phyloP scores from a whole-genome alignment of 1,140 invertebrate genomes.

The Grapholita molesta region DNA sequence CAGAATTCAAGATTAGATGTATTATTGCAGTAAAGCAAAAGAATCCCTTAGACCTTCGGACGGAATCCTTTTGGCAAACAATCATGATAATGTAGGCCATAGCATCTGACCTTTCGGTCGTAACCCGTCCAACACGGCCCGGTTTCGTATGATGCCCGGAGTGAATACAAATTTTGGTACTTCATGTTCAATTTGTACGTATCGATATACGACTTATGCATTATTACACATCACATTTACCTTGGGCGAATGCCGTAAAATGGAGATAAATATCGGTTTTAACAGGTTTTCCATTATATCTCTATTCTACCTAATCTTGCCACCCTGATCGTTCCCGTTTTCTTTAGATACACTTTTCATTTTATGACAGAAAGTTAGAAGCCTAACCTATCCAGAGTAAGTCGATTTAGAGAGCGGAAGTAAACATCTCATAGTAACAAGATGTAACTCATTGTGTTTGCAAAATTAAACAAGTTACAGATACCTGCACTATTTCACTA shows the following conservation, averaged over 20 bases:
- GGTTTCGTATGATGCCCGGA: neutral
- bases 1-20: neutral
- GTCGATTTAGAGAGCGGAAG: too few relatives aligned
- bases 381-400: too few relatives aligned
- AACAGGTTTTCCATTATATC: too few relatives aligned
- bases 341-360: too few relatives aligned
- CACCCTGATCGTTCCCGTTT: neutral
- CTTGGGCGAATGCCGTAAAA: neutral
- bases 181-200: neutral
- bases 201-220: neutral
- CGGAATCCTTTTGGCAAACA: conserved; percentile 8
- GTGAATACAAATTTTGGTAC: conserved; percentile 12
- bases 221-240: neutral
- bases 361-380: too few relatives aligned
- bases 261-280: neutral
- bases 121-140: neutral
- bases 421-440: too few relatives aligned
- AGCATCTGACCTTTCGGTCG: conserved; percentile 10
- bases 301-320: too few relatives aligned
- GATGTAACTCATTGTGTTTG: too few relatives aligned
- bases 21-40: neutral
- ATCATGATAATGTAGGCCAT: conserved; percentile 8
- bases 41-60: neutral
- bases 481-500: too few relatives aligned
- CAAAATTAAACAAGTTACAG: too few relatives aligned